These are phyloP conservation scores for Trissoscelio sp. DNA, from an alignment of 2,888 invertebrate species.

Conservation along the genomic window DNA sequence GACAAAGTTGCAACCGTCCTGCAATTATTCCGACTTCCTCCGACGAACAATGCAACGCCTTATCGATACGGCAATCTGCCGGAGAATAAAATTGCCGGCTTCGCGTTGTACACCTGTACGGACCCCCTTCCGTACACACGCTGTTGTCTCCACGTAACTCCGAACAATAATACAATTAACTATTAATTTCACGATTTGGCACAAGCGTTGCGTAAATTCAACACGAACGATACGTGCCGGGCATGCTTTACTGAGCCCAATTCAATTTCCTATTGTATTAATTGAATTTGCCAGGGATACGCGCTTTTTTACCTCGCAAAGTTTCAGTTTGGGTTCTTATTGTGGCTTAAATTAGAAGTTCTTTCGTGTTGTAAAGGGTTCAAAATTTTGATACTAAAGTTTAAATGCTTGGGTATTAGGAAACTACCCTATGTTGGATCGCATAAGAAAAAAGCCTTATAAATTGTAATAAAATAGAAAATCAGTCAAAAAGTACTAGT, in stretches of 20 bases:
- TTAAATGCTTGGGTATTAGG: too few relatives aligned
- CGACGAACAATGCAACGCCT: conserved; percentile 66
- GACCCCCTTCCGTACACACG: conserved; percentile 4
- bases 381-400: too few relatives aligned
- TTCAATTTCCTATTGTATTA: conserved; percentile 34
- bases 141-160: conserved; percentile 55
- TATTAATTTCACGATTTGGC: conserved; percentile 65
- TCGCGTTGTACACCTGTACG: conserved; percentile 64
- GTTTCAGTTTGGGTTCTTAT: background rate
- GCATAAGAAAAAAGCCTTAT: too few relatives aligned
- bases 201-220: conserved; percentile 56
- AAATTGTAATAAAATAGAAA: too few relatives aligned
- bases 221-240: conserved; percentile 47
- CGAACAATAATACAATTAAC: conserved; percentile 66
- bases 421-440: too few relatives aligned
- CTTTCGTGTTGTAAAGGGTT: too few relatives aligned
- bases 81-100: conserved; percentile 71
- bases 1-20: conserved; percentile 70
- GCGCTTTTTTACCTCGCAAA: too few relatives aligned
- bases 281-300: conserved; percentile 2
- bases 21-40: conserved; percentile 70
- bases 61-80: conserved; percentile 70
- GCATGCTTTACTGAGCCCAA: conserved; percentile 37
- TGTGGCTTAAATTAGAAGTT: too few relatives aligned
- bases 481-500: too few relatives aligned